These are phyloP conservation scores for Carabus problematicus DNA, from an alignment of 2,888 invertebrate genomes.

Conservation along the genomic window DNA sequence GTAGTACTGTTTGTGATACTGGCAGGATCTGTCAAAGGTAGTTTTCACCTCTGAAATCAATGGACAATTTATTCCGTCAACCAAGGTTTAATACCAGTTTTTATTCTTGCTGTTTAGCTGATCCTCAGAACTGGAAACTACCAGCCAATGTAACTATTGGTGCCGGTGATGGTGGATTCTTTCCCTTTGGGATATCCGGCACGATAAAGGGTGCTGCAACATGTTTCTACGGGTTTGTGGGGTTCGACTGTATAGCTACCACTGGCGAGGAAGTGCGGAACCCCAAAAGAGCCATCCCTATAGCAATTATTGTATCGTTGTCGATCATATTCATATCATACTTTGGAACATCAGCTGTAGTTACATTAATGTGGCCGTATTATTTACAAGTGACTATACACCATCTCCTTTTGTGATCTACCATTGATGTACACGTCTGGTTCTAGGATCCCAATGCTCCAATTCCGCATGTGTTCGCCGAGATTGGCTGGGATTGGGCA, in stretches of 20 bases:
- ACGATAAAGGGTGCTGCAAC: slow-evolving; percentile 81
- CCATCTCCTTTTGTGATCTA: background rate
- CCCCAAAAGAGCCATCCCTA: slow-evolving; percentile 85
- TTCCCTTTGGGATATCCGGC: slow-evolving; percentile 82
- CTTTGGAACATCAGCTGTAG: slow-evolving; percentile 85
- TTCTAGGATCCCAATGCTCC: slow-evolving; percentile 77
- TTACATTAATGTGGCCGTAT: slow-evolving; percentile 88
- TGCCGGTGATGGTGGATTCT: slow-evolving; percentile 77
- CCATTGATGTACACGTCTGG: slow-evolving; percentile 39
- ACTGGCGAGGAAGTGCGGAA: slow-evolving; percentile 89
- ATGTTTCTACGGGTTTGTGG: slow-evolving; percentile 93
- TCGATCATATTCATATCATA: slow-evolving; percentile 86
- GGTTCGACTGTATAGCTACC: slow-evolving; percentile 90
- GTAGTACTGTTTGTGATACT: slow-evolving; percentile 86
- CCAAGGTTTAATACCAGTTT: background rate
- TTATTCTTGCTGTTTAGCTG: slow-evolving; percentile 52
- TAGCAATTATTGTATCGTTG: slow-evolving; percentile 84
- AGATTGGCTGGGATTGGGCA: slow-evolving; percentile 77
- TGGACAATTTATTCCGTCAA: too few species aligned
- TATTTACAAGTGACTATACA: slow-evolving; percentile 67
- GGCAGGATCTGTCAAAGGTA: slow-evolving; percentile 77
- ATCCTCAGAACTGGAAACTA: slow-evolving; percentile 61
- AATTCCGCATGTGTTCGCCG: slow-evolving; percentile 78
- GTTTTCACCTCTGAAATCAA: slow-evolving; percentile 32
- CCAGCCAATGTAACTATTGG: background rate